Conservation (phyloP, 2,888 invertebrate species). For the Drosophila trichaetosa region DNA sequence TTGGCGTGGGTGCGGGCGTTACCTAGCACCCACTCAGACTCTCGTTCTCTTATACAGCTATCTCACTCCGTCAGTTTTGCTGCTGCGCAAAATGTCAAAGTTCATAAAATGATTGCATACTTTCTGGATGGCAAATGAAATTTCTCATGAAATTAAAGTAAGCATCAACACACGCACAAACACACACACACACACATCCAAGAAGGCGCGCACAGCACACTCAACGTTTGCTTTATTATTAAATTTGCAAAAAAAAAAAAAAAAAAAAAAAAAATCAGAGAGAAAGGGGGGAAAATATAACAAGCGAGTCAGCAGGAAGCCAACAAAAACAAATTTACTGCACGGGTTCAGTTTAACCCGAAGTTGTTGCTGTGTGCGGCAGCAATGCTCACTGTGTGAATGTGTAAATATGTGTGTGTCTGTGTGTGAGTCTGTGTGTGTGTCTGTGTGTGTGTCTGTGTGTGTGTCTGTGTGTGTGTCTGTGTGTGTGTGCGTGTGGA, state of each 20-base stretch:
- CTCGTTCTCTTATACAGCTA: not conserved
- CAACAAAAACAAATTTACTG: slow-evolving; percentile 45
- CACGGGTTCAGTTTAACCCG: slow-evolving; percentile 34
- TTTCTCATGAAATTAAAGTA: slow-evolving; percentile 63
- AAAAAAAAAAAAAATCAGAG: not conserved
- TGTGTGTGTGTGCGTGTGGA: not conserved
- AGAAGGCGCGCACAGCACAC: slow-evolving; percentile 6
- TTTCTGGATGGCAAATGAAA: slow-evolving; percentile 54
- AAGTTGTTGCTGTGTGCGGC: slow-evolving; percentile 5
- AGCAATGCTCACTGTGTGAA: not conserved
- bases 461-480: not conserved
- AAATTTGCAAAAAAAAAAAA: slow-evolving; percentile 37
- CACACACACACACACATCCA: slow-evolving; percentile 12
- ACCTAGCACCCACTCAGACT: slow-evolving; percentile 5
- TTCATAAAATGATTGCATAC: slow-evolving; percentile 66
- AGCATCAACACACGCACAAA: slow-evolving; percentile 31
- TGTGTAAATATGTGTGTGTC: not conserved
- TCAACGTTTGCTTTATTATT: slow-evolving; percentile 40
- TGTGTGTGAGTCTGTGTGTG: not conserved
- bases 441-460: not conserved
- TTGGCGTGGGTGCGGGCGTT: slow-evolving; percentile 21
- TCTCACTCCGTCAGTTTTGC: slow-evolving; percentile 7
- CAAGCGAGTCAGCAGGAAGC: slow-evolving; percentile 26
- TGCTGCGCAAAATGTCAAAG: slow-evolving; percentile 58
- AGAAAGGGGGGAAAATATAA: slow-evolving; percentile 1